Conservation (phyloP, 2,797 vertebrate species). For the Artibeus lituratus region DNA sequence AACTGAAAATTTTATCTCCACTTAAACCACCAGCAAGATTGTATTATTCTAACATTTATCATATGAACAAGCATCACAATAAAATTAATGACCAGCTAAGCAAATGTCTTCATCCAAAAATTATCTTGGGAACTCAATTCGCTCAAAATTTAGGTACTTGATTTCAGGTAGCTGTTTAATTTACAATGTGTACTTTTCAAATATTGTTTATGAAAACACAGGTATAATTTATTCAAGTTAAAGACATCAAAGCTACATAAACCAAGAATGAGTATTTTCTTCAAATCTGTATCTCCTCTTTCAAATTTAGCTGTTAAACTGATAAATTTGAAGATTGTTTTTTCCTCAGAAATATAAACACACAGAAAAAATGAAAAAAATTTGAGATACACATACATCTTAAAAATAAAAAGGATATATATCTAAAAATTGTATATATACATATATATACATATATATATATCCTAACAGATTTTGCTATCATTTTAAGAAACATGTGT, state of each 20-base stretch:
- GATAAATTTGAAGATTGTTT: not conserved
- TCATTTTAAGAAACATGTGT: slow-evolving; percentile 49
- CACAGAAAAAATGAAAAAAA: not conserved
- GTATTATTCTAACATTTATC: slow-evolving; percentile 42
- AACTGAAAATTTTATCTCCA: slow-evolving; percentile 54
- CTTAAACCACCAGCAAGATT: slow-evolving; percentile 36
- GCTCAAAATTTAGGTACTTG: slow-evolving; percentile 24
- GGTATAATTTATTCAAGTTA: slow-evolving; percentile 41
- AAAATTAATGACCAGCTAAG: slow-evolving; percentile 42
- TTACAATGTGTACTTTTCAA: slow-evolving; percentile 20
- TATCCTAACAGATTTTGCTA: slow-evolving; percentile 27
- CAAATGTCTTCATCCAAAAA: slow-evolving; percentile 15
- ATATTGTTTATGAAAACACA: slow-evolving; percentile 11
- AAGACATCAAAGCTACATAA: slow-evolving; percentile 39
- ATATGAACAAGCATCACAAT: not conserved
- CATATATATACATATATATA: not conserved
- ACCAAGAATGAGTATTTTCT: slow-evolving; percentile 39
- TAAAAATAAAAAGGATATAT: not conserved
- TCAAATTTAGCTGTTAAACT: slow-evolving; percentile 25
- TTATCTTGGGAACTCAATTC: not conserved
- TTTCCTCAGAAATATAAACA: slow-evolving; percentile 37
- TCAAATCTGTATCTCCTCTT: slow-evolving; percentile 21
- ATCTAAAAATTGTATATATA: not conserved
- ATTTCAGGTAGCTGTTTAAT: slow-evolving; percentile 19
- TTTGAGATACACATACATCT: too few species aligned